Evolutionary conservation across 2,113 vertebrate genomes (phyloP), one percentile per base, ranked within the genome.

Genomic region (Laticauda laticaudata): DNA sequence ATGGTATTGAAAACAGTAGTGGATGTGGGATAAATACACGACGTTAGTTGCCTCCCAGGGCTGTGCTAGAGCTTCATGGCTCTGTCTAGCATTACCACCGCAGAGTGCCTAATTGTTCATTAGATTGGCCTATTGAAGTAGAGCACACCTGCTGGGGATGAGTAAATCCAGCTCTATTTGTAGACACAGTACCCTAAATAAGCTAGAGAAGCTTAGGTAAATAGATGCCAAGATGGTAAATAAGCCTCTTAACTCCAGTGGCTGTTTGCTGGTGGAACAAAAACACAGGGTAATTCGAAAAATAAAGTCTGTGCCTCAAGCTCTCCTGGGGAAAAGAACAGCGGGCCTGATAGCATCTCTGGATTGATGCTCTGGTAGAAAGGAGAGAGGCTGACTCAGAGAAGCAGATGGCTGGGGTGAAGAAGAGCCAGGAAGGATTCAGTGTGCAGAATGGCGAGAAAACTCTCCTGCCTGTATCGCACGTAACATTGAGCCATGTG

Each of bases 91-190:
- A 34, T 91, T 91, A 91, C 88, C 51, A 56, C 34, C 9, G 26
- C 34, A 3, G 24, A 75, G 59, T 23, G 85, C 59, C 85, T 88
- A 91, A 91, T 34, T 88, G 86, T 85, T 93, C 61, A 91, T 93
- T 93, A 51, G 55, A 51, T 51, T 87, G 57, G 43, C 51, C 53
- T 85, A 29, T 45, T 81, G 86, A 59, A 91, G 11, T 54, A n/a
- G 91, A 91, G 95, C 94, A 94, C 94, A 93, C 94, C 90, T n/a
- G 54, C 61, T n/a, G 45, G 43, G 91, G 57, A 86, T 21, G 92
- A 93, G 88, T 48, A 90, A 94, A 91, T 92, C 90, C 87, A 53
- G 51, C 43, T 86, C 90, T 92, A 29, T 48, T 75, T 94, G 92
- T 75, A 86, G 87, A 86, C 29, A 57, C 90, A 54, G 43, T 29